Evolutionary conservation across 2,888 invertebrate genomes (phyloP).

Genomic region (Stenotaenia linearis): DNA sequence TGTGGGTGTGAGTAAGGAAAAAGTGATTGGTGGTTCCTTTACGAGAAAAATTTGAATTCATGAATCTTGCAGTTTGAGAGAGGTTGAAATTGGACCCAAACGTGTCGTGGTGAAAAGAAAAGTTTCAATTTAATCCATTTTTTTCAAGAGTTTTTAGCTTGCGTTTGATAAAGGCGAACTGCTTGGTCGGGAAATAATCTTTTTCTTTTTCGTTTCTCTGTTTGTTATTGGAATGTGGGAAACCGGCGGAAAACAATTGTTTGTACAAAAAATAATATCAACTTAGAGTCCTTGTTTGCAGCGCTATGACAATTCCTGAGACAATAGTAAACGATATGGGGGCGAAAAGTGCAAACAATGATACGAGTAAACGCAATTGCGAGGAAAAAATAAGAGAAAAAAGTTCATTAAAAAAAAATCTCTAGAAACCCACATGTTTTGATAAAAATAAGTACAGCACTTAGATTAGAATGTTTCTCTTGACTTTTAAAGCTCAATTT

Average conservation of each 20-base stretch:
- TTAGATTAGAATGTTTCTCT: neutral
- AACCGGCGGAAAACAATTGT: no score
- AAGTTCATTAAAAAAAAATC: no score
- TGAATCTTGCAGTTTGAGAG: neutral
- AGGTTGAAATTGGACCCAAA: neutral
- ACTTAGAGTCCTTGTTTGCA: no score
- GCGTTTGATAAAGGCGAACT: no score
- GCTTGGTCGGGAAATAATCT: no score
- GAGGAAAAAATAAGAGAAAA: no score
- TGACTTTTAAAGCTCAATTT: neutral
- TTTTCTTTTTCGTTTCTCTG: neutral
- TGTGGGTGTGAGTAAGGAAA: neutral
- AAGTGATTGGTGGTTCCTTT: neutral
- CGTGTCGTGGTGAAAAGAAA: neutral
- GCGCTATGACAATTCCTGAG: neutral
- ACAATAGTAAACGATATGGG: neutral
- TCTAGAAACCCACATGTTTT: no score
- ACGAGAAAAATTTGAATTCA: neutral
- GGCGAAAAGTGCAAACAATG: neutral
- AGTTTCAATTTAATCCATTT: neutral
- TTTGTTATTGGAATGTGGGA: no score
- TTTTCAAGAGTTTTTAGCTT: no score
- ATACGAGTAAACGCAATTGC: neutral
- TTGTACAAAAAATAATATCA: no score
- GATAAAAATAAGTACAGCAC: neutral